Percentiles rank a stretch among this genome's conserved stretches.
These are phyloP conservation scores for Catalaphyllia jardinei DNA, from an alignment of 64 coral and sea anemone species.

Conservation along the genomic window DNA sequence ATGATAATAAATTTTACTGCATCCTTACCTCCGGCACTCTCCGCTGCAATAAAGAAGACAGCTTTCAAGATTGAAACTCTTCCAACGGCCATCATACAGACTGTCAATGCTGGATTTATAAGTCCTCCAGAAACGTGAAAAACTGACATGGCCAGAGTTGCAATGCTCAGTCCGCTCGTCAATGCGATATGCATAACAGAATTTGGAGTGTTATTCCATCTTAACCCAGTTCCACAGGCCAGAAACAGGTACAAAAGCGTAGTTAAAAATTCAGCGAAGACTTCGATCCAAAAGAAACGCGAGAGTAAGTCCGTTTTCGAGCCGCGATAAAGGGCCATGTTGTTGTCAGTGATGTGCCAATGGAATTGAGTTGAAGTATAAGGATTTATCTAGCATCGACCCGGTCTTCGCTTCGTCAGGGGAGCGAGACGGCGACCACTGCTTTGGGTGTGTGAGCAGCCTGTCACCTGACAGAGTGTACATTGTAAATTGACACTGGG, in stretches of 20 bases:
- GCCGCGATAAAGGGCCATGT: not conserved
- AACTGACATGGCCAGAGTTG: constrained; percentile 30
- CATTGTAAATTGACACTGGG: too few relatives aligned
- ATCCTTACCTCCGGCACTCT: constrained; percentile 68
- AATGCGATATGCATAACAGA: constrained; percentile 59
- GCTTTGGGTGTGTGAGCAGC: too few relatives aligned
- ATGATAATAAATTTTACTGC: too few relatives aligned
- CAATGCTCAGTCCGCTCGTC: constrained; percentile 41
- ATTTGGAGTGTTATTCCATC: constrained; percentile 17
- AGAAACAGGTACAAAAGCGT: constrained; percentile 45
- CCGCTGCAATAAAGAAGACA: constrained; percentile 28
- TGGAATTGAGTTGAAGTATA: too few relatives aligned
- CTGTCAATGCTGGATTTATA: constrained; percentile 67
- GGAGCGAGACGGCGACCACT: too few relatives aligned
- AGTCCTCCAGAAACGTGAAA: constrained; percentile 64
- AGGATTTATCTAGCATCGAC: too few relatives aligned
- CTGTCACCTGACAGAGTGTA: too few relatives aligned
- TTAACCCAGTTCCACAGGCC: constrained; percentile 37
- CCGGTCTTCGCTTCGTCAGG: too few relatives aligned
- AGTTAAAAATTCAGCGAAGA: constrained; percentile 40
- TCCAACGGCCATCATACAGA: constrained; percentile 49
- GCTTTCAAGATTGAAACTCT: constrained; percentile 50
- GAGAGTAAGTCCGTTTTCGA: not conserved
- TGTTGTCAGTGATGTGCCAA: not conserved
- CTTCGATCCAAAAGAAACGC: constrained; percentile 40